Percentiles rank a stretch among this genome's conserved stretches.
Conservation (phyloP, 2,888 invertebrate genomes). For the Latheticus oryzae region DNA sequence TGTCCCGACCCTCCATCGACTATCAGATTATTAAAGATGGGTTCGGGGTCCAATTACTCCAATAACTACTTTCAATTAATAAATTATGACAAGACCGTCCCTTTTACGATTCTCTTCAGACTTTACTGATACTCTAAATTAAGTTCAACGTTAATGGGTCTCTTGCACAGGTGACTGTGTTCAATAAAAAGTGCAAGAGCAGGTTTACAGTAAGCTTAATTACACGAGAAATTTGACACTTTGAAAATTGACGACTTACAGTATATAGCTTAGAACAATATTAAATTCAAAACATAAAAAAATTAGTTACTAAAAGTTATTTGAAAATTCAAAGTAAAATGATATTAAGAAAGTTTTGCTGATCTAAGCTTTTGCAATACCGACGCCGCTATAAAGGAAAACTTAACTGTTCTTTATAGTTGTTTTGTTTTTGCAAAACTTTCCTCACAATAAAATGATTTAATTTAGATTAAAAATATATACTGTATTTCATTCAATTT, state of each 20-base stretch:
- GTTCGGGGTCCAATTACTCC: conserved; percentile 12
- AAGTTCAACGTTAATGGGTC: conserved; percentile 21
- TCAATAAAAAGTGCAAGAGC: conserved; percentile 11
- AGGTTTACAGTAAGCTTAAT: conserved; percentile 12
- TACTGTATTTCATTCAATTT: too few species aligned
- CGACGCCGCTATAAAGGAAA: too few species aligned
- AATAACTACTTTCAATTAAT: conserved; percentile 33
- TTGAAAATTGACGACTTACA: not conserved
- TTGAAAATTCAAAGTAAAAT: too few species aligned
- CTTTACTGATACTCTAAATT: conserved; percentile 19
- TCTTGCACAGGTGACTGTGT: conserved; percentile 14
- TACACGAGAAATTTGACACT: conserved; percentile 4
- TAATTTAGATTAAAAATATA: too few species aligned
- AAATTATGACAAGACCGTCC: conserved; percentile 17
- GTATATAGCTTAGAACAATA: conserved; percentile 3
- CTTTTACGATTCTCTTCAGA: conserved; percentile 29
- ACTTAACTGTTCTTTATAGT: too few species aligned
- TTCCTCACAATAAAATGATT: too few species aligned
- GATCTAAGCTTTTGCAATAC: too few species aligned
- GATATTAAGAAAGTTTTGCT: too few species aligned
- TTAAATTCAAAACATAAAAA: too few species aligned
- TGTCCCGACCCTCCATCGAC: conserved; percentile 25
- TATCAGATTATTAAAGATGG: conserved; percentile 29
- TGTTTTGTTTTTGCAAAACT: too few species aligned
- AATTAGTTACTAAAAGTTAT: too few species aligned